Percentiles rank a stretch among this genome's conserved stretches.
Conservation (phyloP, 2,113 vertebrate species). For the Scomber japonicus region DNA sequence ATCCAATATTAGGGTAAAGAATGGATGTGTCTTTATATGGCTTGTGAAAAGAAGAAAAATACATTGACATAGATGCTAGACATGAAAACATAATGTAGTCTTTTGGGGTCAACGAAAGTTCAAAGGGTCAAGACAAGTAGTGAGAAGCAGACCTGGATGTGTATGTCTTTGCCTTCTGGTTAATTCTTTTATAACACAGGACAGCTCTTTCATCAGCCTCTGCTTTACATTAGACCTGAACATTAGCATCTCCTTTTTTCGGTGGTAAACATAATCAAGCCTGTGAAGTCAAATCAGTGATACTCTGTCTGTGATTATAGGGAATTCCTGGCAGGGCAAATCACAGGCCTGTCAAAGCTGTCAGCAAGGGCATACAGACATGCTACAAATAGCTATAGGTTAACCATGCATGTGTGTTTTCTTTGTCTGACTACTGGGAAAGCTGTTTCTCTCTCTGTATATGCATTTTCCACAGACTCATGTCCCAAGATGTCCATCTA, state of each 20-base stretch:
- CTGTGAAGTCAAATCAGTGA: constrained; percentile 56
- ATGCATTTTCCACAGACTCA: neutral
- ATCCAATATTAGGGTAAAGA: neutral
- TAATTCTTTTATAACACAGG: neutral
- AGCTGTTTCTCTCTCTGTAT: neutral
- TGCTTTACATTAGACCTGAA: constrained; percentile 31
- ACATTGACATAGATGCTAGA: constrained; percentile 1
- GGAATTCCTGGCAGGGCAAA: constrained; percentile 48
- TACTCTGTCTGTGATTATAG: constrained; percentile 46
- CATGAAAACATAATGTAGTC: neutral
- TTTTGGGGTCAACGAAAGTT: constrained; percentile 25
- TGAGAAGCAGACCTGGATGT: constrained; percentile 5
- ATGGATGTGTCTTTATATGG: neutral
- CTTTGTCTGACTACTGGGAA: constrained; percentile 3
- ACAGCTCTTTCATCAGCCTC: constrained; percentile 12
- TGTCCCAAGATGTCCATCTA: constrained; percentile 33
- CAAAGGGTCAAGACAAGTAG: constrained; percentile 30
- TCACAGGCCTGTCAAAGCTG: constrained; percentile 44
- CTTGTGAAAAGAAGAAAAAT: constrained; percentile 1
- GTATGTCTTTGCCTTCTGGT: neutral
- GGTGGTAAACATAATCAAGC: constrained; percentile 31
- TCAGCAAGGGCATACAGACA: constrained; percentile 11
- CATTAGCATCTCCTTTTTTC: constrained; percentile 31
- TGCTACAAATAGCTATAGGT: constrained; percentile 48
- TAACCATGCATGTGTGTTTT: constrained; percentile 11